Conservation (phyloP, 2,113 vertebrate species). For the Menura novaehollandiae region DNA sequence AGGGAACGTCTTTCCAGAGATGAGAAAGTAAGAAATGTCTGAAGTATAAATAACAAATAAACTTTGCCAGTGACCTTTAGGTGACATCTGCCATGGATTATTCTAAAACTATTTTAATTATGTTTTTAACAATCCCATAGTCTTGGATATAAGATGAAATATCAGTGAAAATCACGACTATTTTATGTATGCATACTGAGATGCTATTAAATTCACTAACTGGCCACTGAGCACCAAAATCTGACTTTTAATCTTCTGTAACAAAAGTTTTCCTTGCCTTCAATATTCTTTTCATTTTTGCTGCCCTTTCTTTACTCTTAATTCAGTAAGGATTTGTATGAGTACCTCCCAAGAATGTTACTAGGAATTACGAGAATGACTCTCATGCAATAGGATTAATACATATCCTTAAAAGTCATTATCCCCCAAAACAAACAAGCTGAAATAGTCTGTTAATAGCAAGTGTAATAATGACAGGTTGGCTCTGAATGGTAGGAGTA, state of each 20-base stretch:
- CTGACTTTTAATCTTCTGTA: neutral
- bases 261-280: neutral
- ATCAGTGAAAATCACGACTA: neutral
- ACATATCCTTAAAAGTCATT: neutral
- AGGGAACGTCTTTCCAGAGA: neutral
- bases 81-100: neutral
- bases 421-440: neutral
- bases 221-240: neutral
- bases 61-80: neutral
- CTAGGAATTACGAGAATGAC: neutral
- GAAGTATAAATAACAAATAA: constrained; percentile 10
- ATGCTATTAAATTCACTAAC: neutral
- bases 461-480: neutral
- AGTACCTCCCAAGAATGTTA: neutral
- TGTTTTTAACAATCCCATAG: neutral
- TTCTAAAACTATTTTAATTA: neutral
- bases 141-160: neutral
- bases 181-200: neutral
- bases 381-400: neutral
- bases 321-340: neutral
- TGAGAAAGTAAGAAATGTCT: neutral
- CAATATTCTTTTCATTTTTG: neutral
- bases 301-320: neutral
- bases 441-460: neutral
- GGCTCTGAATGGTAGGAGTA: neutral